Evolutionary conservation across 1,140 invertebrate species (phyloP).

Genomic region (Drosophila watanabei): DNA sequence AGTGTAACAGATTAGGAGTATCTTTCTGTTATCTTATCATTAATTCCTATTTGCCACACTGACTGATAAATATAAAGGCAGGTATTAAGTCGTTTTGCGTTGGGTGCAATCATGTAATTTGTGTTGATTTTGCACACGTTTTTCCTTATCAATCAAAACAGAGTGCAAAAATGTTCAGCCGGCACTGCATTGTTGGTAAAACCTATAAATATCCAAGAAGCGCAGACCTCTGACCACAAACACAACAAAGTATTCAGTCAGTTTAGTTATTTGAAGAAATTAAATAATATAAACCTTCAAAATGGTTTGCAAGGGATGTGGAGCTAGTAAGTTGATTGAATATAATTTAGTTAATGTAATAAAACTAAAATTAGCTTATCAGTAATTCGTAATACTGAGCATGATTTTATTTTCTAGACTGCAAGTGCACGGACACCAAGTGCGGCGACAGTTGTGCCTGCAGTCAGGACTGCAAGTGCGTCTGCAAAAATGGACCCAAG

Average conservation of each 20-base stretch:
- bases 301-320: constrained; percentile 74
- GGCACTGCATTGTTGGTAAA: constrained; percentile 5
- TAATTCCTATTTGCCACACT: background rate
- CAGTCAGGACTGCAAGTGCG: constrained; percentile 63
- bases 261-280: background rate
- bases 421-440: constrained; percentile 65
- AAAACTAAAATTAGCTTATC: background rate
- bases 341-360: background rate
- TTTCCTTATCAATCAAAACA: constrained; percentile 5
- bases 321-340: constrained; percentile 48
- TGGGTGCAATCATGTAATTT: constrained; percentile 38
- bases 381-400: no score
- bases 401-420: constrained; percentile 32
- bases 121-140: constrained; percentile 73
- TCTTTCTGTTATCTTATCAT: constrained; percentile 47
- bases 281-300: constrained; percentile 2
- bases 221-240: background rate
- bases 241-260: background rate
- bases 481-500: constrained; percentile 65
- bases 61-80: constrained; percentile 20
- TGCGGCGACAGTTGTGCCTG: constrained; percentile 73
- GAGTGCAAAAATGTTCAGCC: constrained; percentile 49
- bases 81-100: constrained; percentile 28
- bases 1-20: background rate
- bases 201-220: constrained; percentile 40